These are phyloP conservation scores for Acanthis flammea DNA, from an alignment of 2,797 vertebrate species.

Conservation along the genomic window DNA sequence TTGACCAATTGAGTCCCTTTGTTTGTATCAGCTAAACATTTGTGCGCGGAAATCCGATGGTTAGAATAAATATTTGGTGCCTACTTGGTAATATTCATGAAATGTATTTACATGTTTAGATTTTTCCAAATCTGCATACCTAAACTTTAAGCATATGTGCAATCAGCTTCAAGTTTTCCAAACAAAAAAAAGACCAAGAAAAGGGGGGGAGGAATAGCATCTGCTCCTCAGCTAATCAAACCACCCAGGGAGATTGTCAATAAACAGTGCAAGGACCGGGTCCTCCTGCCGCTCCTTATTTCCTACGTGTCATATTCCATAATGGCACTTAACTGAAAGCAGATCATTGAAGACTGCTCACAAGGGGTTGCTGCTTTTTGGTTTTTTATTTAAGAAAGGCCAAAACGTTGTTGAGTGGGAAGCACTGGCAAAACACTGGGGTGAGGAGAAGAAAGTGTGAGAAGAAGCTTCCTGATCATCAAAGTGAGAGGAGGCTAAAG, in stretches of 20 bases:
- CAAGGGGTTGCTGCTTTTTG: neutral
- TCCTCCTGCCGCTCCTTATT: neutral
- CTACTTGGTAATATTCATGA: slow-evolving; percentile 61
- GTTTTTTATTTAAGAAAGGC: neutral
- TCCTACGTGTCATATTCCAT: neutral
- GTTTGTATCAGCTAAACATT: slow-evolving; percentile 54
- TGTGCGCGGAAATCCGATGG: neutral
- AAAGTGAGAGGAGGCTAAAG: neutral
- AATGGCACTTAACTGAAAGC: slow-evolving; percentile 10
- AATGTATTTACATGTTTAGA: slow-evolving; percentile 58
- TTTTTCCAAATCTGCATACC: slow-evolving; percentile 53
- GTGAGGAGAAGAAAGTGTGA: neutral
- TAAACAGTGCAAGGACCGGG: slow-evolving; percentile 12
- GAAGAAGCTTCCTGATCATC: neutral
- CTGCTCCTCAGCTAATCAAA: slow-evolving; percentile 55
- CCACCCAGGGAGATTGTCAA: slow-evolving; percentile 42
- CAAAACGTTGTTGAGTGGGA: neutral
- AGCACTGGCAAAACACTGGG: neutral
- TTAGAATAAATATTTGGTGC: slow-evolving; percentile 67
- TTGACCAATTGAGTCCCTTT: slow-evolving; percentile 9
- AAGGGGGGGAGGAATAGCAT: neutral
- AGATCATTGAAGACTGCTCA: neutral
- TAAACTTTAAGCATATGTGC: slow-evolving; percentile 64
- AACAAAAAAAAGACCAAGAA: slow-evolving; percentile 48
- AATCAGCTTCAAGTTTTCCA: slow-evolving; percentile 58